Conservation (phyloP, 2,888 invertebrate species). For the Sinotaia quadrata region DNA sequence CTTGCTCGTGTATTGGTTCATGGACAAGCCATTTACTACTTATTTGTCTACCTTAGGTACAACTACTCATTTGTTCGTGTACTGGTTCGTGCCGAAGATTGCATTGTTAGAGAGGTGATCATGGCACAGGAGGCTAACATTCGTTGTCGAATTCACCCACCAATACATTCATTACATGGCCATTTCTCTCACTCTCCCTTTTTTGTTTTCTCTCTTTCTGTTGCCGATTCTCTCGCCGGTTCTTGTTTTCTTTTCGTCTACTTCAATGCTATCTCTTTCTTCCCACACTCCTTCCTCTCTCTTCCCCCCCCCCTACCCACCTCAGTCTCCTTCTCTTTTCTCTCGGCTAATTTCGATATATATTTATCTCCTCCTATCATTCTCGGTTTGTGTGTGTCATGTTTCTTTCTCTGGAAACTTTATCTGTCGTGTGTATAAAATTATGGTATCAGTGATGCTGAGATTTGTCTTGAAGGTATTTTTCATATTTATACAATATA, state of each 20-base stretch:
- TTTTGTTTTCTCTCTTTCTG: not conserved
- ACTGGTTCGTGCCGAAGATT: not conserved
- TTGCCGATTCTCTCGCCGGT: not conserved
- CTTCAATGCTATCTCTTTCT: not conserved
- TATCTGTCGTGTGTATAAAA: too few relatives aligned
- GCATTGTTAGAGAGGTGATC: not conserved
- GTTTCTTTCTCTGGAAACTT: too few relatives aligned
- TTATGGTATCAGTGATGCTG: too few relatives aligned
- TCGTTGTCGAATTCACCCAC: not conserved
- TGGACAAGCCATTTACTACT: too few relatives aligned
- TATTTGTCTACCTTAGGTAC: too few relatives aligned
- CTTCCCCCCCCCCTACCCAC: not conserved
- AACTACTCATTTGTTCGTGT: not conserved
- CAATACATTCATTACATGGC: too few relatives aligned
- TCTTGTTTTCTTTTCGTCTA: not conserved
- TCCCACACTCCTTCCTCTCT: not conserved
- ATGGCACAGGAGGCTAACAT: not conserved
- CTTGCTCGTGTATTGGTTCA: too few relatives aligned
- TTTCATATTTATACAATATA: too few relatives aligned
- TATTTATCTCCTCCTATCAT: too few relatives aligned
- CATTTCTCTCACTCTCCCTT: not conserved
- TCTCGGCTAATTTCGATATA: not conserved
- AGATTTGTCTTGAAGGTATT: too few relatives aligned
- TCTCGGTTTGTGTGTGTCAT: too few relatives aligned
- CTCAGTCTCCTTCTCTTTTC: not conserved